Evolutionary conservation across 2,888 invertebrate genomes (phyloP).

Genomic region (Orthonychiurus folsomi): DNA sequence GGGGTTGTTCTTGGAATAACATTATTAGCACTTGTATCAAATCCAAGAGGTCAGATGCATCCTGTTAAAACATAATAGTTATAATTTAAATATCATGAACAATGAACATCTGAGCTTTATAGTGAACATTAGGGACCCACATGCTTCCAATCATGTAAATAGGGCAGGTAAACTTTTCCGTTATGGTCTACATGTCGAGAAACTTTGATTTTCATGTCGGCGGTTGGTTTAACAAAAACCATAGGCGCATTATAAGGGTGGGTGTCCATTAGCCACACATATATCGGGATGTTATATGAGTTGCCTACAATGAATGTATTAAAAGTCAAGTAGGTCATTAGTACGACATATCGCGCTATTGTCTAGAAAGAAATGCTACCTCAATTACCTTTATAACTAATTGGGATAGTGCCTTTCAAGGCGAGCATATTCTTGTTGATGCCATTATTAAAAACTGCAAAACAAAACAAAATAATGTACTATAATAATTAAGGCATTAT

Average conservation of each 20-base stretch:
- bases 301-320: conserved; percentile 49
- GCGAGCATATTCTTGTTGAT: conserved; percentile 67
- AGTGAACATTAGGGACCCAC: conserved; percentile 44
- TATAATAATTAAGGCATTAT: conserved; percentile 1
- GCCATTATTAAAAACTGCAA: conserved; percentile 80
- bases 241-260: conserved; percentile 95
- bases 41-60: conserved; percentile 69
- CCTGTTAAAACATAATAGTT: conserved; percentile 10
- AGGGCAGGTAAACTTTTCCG: conserved; percentile 93
- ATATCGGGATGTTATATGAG: conserved; percentile 91
- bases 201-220: conserved; percentile 89
- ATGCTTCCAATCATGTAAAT: conserved; percentile 86
- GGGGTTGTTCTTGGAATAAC: conserved; percentile 90
- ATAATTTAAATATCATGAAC: conserved; percentile 18
- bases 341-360: neutral
- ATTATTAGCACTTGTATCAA: conserved; percentile 83
- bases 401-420: conserved; percentile 85
- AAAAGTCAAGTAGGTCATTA: conserved; percentile 6
- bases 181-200: conserved; percentile 89
- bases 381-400: conserved; percentile 76
- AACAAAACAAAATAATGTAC: conserved; percentile 25
- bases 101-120: conserved; percentile 11
- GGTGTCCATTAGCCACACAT: conserved; percentile 92
- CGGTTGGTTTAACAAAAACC: conserved; percentile 63
- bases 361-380: conserved; percentile 7